These are phyloP conservation scores for Sclerurus mexicanus DNA, from an alignment of 2,113 vertebrate genomes.

Conservation along the genomic window DNA sequence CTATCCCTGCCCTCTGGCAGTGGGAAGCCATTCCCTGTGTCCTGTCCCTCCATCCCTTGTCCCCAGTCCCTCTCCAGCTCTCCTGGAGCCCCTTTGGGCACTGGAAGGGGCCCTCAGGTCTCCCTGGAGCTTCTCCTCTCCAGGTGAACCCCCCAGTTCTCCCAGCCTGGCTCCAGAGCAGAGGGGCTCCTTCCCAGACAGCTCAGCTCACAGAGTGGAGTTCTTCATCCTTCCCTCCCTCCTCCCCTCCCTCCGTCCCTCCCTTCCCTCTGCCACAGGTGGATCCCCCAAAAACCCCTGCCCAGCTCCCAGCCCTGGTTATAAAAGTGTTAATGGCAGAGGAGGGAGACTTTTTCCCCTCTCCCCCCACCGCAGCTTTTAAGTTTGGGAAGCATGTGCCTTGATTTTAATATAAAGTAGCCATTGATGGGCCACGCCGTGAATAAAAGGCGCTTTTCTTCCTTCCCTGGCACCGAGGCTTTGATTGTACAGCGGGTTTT, in stretches of 20 bases:
- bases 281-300: neutral
- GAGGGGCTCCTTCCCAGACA: neutral
- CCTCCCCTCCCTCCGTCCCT: neutral
- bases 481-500: conserved; percentile 5
- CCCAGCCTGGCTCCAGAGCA: neutral
- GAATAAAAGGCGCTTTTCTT: conserved; percentile 60
- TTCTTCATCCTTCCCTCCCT: neutral
- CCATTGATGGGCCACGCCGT: conserved; percentile 30
- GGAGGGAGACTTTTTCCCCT: neutral
- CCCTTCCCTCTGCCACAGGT: neutral
- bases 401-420: conserved; percentile 55
- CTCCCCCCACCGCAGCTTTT: neutral
- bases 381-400: conserved; percentile 58
- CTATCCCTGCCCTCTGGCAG: neutral
- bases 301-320: neutral
- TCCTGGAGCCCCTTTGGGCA: neutral
- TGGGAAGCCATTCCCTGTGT: neutral
- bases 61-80: neutral
- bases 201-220: neutral
- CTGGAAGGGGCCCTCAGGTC: neutral
- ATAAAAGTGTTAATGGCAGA: conserved; percentile 27
- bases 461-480: neutral
- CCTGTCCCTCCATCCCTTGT: neutral
- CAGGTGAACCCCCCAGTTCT: neutral
- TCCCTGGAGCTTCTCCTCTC: neutral